Evolutionary conservation across 2,888 invertebrate genomes (phyloP).

Genomic region (Nebria brevicollis): DNA sequence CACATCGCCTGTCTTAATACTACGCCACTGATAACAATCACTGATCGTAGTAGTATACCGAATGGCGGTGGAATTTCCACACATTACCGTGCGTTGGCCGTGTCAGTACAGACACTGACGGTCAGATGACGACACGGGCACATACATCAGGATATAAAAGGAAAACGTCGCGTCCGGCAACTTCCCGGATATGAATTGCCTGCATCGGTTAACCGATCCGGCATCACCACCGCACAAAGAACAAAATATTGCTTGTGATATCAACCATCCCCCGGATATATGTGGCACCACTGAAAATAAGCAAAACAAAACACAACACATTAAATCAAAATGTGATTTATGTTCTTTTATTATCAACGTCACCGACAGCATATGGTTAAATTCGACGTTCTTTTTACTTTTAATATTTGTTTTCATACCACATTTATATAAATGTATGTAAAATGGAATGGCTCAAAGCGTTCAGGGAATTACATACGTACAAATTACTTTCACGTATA

Average conservation of each 20-base stretch:
- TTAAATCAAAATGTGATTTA: neutral
- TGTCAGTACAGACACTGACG: conserved; percentile 16
- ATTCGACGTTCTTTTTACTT: neutral
- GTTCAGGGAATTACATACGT: neutral
- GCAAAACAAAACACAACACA: neutral
- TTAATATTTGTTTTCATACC: neutral
- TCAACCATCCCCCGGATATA: neutral
- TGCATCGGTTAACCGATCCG: neutral
- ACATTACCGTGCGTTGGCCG: conserved; percentile 14
- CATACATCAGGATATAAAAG: conserved; percentile 13
- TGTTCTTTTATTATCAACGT: neutral
- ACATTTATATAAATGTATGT: neutral
- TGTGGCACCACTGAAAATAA: neutral
- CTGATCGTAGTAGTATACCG: conserved; percentile 2
- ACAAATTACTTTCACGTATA: neutral
- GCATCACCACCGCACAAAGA: neutral
- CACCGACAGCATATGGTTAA: neutral
- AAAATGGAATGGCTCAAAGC: neutral
- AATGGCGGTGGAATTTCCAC: conserved; percentile 7
- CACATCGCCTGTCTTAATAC: conserved; percentile 54
- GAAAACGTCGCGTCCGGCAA: neutral
- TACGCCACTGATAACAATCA: conserved; percentile 8
- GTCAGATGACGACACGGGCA: conserved; percentile 5
- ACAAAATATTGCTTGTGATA: neutral
- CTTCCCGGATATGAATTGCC: conserved; percentile 16